These are phyloP conservation scores for Telmatherina bonti DNA, from an alignment of 2,797 vertebrate species.

Conservation along the genomic window DNA sequence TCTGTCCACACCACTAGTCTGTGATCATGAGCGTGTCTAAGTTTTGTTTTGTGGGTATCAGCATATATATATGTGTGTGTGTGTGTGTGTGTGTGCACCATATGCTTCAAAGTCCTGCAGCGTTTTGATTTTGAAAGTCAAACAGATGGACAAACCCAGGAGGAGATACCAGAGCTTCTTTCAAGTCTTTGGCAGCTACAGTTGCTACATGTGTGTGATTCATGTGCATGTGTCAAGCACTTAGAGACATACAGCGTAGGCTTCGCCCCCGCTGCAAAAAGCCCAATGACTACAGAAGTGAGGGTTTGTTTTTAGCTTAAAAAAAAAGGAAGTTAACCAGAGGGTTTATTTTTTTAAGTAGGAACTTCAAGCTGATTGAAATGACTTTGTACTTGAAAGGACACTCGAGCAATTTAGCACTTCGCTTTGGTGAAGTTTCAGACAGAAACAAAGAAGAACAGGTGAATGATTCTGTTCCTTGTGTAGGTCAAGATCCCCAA, in stretches of 20 bases:
- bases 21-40: constrained; percentile 31
- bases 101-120: constrained; percentile 60
- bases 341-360: constrained; percentile 11
- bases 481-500: too few relatives aligned
- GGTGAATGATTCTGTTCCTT: neutral
- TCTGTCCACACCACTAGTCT: constrained; percentile 59
- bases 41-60: constrained; percentile 11
- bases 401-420: neutral
- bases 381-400: constrained; percentile 6
- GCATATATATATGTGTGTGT: constrained; percentile 6
- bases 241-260: constrained; percentile 15
- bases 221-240: constrained; percentile 33
- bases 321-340: constrained; percentile 33
- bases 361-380: constrained; percentile 5
- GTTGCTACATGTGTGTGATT: constrained; percentile 45
- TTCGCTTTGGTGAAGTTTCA: constrained; percentile 7
- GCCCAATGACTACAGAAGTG: constrained; percentile 13
- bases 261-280: constrained; percentile 15
- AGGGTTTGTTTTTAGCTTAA: constrained; percentile 8
- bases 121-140: constrained; percentile 55
- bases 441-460: neutral
- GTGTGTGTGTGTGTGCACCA: too few relatives aligned
- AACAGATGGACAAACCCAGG: constrained; percentile 63
- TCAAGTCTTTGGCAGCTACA: constrained; percentile 31
- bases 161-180: constrained; percentile 48